A percentile compares a stretch with the other conserved stretches of the same genome.
Conservation (phyloP, 2,113 vertebrate genomes). For the Jaculus jaculus region DNA sequence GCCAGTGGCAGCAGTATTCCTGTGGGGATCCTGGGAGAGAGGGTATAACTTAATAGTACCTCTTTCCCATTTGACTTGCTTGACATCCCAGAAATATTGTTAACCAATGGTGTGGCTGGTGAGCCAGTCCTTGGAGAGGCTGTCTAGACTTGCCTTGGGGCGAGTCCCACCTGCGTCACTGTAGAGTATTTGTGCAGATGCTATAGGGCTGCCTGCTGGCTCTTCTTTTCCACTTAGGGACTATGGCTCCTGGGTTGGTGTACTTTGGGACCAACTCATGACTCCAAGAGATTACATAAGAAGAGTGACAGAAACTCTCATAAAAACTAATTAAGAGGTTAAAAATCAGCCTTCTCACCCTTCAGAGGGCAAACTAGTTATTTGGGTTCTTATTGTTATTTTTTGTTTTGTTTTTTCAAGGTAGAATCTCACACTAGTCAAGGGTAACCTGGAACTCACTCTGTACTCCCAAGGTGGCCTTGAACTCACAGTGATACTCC, state of each 20-base stretch:
- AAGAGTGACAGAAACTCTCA: background rate
- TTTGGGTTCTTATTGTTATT: too few species aligned
- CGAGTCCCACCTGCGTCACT: background rate
- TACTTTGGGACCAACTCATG: background rate
- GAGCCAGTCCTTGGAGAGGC: background rate
- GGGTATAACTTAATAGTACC: fast-evolving
- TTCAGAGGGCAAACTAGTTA: background rate
- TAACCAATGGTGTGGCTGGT: background rate
- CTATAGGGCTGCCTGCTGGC: background rate
- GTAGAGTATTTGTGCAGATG: background rate
- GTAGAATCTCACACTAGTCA: too few species aligned
- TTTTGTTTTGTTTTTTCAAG: too few species aligned
- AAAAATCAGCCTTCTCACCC: background rate
- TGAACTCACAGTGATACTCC: too few species aligned
- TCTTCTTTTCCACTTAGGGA: background rate
- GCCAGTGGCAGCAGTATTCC: background rate
- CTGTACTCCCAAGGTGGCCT: too few species aligned
- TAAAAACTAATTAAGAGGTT: background rate
- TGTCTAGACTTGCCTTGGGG: background rate
- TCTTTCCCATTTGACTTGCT: background rate
- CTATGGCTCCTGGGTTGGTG: background rate
- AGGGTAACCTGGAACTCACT: too few species aligned
- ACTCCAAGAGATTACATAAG: background rate
- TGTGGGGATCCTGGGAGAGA: fast-evolving
- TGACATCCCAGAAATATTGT: background rate